Evolutionary conservation across 2,113 vertebrate genomes (phyloP).

Genomic region (Mus pahari): DNA sequence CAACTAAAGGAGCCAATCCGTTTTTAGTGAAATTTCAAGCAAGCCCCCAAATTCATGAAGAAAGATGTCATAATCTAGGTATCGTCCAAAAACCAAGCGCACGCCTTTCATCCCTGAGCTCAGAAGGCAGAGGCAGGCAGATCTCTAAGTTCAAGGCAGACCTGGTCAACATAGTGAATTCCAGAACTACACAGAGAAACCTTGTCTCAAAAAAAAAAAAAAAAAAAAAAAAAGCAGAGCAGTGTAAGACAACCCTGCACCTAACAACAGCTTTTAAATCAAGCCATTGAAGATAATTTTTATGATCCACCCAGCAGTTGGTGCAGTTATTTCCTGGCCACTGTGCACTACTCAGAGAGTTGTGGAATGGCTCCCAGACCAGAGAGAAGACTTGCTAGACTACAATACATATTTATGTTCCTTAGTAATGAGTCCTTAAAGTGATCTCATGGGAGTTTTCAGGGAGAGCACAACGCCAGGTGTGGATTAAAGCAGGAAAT

Average conservation of each 20-base stretch:
- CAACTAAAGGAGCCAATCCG: conserved; percentile 51
- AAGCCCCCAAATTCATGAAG: conserved; percentile 56
- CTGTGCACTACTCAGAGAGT: neutral
- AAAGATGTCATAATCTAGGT: conserved; percentile 57
- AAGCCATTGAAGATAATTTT: neutral
- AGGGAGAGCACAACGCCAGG: conserved; percentile 51
- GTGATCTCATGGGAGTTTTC: conserved; percentile 40
- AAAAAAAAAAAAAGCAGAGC: neutral
- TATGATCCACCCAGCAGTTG: neutral
- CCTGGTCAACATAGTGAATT: neutral
- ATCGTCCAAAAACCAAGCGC: conserved; percentile 35
- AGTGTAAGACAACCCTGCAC: conserved; percentile 29
- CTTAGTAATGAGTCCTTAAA: conserved; percentile 55
- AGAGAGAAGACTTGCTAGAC: conserved; percentile 3
- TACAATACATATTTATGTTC: conserved; percentile 13
- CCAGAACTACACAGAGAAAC: neutral
- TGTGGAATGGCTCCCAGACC: conserved; percentile 45
- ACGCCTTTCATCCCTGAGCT: neutral
- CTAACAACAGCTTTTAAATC: conserved; percentile 42
- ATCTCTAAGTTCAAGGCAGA: neutral
- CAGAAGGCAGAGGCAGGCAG: neutral
- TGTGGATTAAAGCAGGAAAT: conserved; percentile 64
- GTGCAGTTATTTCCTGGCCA: neutral
- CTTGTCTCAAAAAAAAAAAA: neutral
- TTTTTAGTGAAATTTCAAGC: conserved; percentile 45